These are phyloP conservation scores for Monochamus saltuarius DNA, from an alignment of 1,140 invertebrate genomes.

Conservation along the genomic window DNA sequence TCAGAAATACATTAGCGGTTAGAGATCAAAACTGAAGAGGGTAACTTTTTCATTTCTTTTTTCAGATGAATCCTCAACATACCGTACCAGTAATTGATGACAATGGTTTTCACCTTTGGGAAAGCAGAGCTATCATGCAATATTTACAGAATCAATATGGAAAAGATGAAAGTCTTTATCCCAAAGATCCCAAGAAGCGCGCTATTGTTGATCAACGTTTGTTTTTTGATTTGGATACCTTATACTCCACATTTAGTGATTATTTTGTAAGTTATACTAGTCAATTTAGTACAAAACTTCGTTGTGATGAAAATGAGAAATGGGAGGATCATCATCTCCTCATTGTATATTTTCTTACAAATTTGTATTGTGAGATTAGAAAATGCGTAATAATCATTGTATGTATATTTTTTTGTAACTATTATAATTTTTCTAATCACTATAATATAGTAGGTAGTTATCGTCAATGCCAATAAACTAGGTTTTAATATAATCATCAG, in stretches of 20 bases:
- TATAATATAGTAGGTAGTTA: too few relatives aligned
- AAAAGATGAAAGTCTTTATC: conserved; percentile 71
- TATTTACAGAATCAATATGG: conserved; percentile 75
- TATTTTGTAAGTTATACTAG: conserved; percentile 62
- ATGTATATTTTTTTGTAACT: too few relatives aligned
- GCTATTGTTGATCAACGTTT: conserved; percentile 72
- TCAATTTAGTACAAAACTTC: conserved; percentile 1
- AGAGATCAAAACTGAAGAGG: too few relatives aligned
- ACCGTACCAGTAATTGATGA: conserved; percentile 70
- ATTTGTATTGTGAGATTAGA: too few relatives aligned
- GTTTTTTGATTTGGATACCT: conserved; percentile 71
- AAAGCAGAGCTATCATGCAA: conserved; percentile 70
- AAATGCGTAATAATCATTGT: too few relatives aligned
- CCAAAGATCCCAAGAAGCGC: conserved; percentile 68
- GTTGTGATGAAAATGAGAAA: too few relatives aligned
- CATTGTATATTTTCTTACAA: too few relatives aligned
- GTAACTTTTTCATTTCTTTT: conserved; percentile 5
- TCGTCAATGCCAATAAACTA: too few relatives aligned
- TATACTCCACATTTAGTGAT: conserved; percentile 66
- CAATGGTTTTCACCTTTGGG: conserved; percentile 65
- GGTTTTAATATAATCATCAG: too few relatives aligned
- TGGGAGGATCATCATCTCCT: too few relatives aligned
- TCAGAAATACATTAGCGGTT: too few relatives aligned
- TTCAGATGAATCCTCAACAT: conserved; percentile 69
- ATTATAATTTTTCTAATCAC: too few relatives aligned